These are phyloP conservation scores for Trachymyrmex cornetzi DNA, from an alignment of 1,140 invertebrate genomes.

Conservation along the genomic window DNA sequence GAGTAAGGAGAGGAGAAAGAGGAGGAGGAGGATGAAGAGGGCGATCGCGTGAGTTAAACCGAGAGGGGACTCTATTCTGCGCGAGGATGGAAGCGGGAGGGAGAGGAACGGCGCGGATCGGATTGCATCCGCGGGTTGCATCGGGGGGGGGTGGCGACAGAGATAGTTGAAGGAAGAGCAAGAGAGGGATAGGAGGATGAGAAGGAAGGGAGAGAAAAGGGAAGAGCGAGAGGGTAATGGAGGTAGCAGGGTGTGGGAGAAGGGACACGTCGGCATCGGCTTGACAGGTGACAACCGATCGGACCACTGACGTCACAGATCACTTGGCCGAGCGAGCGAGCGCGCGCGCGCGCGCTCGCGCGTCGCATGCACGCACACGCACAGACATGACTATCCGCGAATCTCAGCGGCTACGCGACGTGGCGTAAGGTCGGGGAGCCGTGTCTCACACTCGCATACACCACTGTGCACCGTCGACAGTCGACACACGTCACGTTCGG, in stretches of 20 bases:
- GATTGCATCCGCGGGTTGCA: conserved; percentile 71
- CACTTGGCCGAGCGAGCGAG: conserved; percentile 66
- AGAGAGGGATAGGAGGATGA: background rate
- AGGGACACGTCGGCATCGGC: conserved; percentile 78
- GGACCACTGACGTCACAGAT: conserved; percentile 83
- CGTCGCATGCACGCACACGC: conserved; percentile 30
- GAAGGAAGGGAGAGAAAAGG: background rate
- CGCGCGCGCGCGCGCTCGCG: conserved; percentile 45
- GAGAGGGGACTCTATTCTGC: conserved; percentile 58
- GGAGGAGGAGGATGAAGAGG: conserved; percentile 20
- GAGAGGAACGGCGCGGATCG: conserved; percentile 61
- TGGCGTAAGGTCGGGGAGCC: conserved; percentile 67
- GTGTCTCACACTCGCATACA: conserved; percentile 60
- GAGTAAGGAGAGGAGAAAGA: background rate
- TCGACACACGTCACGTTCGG: conserved; percentile 48
- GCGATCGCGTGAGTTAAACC: conserved; percentile 66
- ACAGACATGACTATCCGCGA: conserved; percentile 17
- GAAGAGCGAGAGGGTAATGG: background rate
- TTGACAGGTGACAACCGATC: conserved; percentile 85
- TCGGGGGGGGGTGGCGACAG: conserved; percentile 45
- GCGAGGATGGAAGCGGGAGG: conserved; percentile 5
- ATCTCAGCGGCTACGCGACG: conserved; percentile 62
- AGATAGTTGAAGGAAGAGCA: conserved; percentile 31
- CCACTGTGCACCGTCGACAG: conserved; percentile 55
- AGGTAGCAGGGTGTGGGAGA: conserved; percentile 56